Percentiles rank a stretch among this genome's conserved stretches.
phyloP scores from a whole-genome alignment of 2,113 vertebrate genomes.

The Esox niger region DNA sequence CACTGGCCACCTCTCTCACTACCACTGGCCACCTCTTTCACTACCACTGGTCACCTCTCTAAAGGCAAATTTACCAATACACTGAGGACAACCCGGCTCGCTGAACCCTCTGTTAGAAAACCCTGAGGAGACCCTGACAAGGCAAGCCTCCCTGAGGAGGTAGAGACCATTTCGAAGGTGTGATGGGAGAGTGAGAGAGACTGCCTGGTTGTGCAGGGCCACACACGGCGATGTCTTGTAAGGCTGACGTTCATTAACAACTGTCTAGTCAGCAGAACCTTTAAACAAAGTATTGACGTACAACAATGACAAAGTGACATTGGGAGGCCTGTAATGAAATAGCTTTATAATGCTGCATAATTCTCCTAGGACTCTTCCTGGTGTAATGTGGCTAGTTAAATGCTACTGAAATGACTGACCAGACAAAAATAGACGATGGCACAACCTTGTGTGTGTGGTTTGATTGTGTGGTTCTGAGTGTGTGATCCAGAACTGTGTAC shows the following conservation, averaged over 20 bases:
- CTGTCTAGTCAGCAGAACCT: conserved; percentile 38
- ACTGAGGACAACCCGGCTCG: too few relatives aligned
- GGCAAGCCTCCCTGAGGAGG: too few relatives aligned
- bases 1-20: too few relatives aligned
- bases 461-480: conserved; percentile 17
- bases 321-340: conserved; percentile 44
- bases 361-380: conserved; percentile 27
- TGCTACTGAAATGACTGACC: conserved; percentile 42
- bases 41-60: too few relatives aligned
- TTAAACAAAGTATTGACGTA: conserved; percentile 4
- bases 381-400: conserved; percentile 51
- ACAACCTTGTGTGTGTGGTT: conserved; percentile 1
- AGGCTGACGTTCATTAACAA: conserved; percentile 44
- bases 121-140: not conserved
- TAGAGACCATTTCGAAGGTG: too few relatives aligned
- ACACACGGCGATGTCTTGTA: conserved; percentile 54
- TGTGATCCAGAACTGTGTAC: conserved; percentile 21
- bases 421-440: conserved; percentile 53
- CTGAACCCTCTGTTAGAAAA: conserved; percentile 18
- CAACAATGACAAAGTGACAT: conserved; percentile 53
- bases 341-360: conserved; percentile 33
- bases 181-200: too few relatives aligned
- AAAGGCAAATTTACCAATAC: conserved; percentile 26
- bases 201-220: not conserved
- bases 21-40: too few relatives aligned